phyloP scores from a whole-genome alignment of 2,797 vertebrate genomes.

The Limosa lapponica region DNA sequence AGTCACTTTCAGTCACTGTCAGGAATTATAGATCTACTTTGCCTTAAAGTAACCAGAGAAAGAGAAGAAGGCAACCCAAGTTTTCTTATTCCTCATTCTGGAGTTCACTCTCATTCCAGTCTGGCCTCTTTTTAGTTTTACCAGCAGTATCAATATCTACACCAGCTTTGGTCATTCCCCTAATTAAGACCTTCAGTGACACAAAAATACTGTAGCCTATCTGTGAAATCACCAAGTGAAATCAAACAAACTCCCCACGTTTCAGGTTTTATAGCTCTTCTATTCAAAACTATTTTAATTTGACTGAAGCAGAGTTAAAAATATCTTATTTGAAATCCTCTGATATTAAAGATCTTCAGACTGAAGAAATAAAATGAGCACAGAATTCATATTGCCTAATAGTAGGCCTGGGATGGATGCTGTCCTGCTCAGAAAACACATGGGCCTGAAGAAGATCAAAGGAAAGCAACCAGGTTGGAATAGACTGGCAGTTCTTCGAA shows the following conservation, averaged over 20 bases:
- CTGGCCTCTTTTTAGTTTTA: background rate
- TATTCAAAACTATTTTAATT: background rate
- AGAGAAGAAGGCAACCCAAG: conserved; percentile 24
- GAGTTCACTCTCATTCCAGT: background rate
- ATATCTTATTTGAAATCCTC: background rate
- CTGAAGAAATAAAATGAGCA: background rate
- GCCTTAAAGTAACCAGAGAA: conserved; percentile 61
- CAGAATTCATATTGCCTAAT: background rate
- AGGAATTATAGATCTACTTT: conserved; percentile 72
- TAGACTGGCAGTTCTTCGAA: background rate
- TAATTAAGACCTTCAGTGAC: background rate
- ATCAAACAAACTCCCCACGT: background rate
- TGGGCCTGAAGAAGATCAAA: conserved; percentile 31
- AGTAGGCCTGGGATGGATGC: background rate
- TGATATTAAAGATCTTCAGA: background rate
- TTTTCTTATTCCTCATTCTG: background rate
- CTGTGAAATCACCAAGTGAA: background rate
- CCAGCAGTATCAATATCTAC: background rate
- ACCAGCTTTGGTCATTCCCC: background rate
- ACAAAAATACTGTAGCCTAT: background rate
- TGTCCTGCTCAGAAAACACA: background rate
- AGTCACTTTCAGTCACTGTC: conserved; percentile 71
- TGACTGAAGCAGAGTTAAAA: background rate
- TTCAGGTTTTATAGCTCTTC: conserved; percentile 6
- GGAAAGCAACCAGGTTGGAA: background rate